These are phyloP conservation scores for Oreohelix idahoensis DNA, from an alignment of 1,140 invertebrate species.

Conservation along the genomic window DNA sequence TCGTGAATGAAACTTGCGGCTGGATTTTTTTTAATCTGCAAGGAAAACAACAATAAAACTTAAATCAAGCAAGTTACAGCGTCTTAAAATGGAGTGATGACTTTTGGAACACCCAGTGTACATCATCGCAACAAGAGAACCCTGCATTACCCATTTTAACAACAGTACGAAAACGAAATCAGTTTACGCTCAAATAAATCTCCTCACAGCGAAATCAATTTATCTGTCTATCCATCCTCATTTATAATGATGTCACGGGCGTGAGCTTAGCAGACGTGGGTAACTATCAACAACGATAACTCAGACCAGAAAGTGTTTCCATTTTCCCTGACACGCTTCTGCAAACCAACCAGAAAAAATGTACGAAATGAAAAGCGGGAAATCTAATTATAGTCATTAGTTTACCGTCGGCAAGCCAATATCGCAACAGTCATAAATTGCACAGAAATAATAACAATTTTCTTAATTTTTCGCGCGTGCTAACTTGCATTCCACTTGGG, in stretches of 20 bases:
- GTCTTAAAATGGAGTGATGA: no score
- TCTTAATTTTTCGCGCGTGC: background rate
- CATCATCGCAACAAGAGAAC: no score
- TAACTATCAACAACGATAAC: background rate
- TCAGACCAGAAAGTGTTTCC: background rate
- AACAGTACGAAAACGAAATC: background rate
- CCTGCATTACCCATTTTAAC: no score
- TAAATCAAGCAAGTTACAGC: no score
- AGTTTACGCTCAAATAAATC: background rate
- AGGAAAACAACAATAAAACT: no score
- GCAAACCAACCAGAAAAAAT: background rate
- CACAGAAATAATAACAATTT: constrained; percentile 20
- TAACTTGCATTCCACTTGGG: constrained; percentile 17
- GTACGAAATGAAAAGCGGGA: background rate
- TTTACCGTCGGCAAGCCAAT: background rate
- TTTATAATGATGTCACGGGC: background rate
- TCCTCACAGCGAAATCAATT: background rate
- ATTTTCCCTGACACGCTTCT: background rate
- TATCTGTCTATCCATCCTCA: background rate
- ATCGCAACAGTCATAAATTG: constrained; percentile 2
- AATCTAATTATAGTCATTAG: background rate
- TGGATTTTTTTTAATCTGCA: no score
- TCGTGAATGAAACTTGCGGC: no score
- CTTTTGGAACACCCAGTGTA: no score
- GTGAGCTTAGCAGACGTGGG: background rate